phyloP scores from a whole-genome alignment of 2,113 vertebrate species.

The Siniperca knerii region DNA sequence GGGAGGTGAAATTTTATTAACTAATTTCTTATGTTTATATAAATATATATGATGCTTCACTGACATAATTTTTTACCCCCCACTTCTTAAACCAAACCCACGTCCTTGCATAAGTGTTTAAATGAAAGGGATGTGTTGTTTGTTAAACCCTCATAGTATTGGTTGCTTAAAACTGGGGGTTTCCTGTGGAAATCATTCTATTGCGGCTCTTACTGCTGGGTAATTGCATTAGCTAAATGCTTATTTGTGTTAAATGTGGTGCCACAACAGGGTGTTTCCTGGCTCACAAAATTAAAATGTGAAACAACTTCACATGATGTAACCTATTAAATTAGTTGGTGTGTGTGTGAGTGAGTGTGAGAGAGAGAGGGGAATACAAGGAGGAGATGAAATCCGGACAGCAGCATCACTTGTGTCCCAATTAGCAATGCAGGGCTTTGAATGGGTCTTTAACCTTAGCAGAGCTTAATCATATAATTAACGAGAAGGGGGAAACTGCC shows the following conservation, averaged over 20 bases:
- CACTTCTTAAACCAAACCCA: neutral
- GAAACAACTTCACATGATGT: slow-evolving; percentile 44
- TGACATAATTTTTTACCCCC: neutral
- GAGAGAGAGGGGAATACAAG: slow-evolving; percentile 3
- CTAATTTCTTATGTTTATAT: neutral
- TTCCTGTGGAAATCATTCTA: neutral
- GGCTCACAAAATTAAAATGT: slow-evolving; percentile 55
- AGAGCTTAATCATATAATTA: slow-evolving; percentile 77
- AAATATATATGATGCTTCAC: neutral
- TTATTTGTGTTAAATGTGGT: slow-evolving; percentile 50
- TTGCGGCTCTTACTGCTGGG: slow-evolving; percentile 43
- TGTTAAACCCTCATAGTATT: neutral
- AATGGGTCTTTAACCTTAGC: slow-evolving; percentile 76
- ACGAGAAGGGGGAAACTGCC: slow-evolving; percentile 38
- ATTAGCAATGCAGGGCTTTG: slow-evolving; percentile 69
- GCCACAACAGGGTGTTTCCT: slow-evolving; percentile 58
- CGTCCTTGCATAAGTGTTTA: neutral
- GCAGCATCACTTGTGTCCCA: slow-evolving; percentile 60
- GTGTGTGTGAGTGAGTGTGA: slow-evolving; percentile 29
- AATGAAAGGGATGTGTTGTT: neutral
- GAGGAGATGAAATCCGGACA: slow-evolving; percentile 49
- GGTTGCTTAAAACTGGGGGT: slow-evolving; percentile 17
- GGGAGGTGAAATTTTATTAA: no score
- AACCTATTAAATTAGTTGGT: slow-evolving; percentile 54
- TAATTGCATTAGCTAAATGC: slow-evolving; percentile 57